Evolutionary conservation across 2,888 invertebrate genomes (phyloP).

Genomic region (Thera obeliscata): DNA sequence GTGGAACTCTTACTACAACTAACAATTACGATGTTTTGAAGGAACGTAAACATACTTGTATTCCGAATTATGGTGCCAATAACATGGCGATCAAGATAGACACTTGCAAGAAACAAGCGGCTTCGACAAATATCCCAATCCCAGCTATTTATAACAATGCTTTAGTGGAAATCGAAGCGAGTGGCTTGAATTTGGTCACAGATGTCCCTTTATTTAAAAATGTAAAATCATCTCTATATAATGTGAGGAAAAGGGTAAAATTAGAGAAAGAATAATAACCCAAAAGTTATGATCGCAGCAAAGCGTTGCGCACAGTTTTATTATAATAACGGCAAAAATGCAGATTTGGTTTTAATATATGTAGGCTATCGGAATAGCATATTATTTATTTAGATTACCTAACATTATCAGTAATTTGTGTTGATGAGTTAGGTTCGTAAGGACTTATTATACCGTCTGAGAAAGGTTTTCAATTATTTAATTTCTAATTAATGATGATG

Average conservation of each 20-base stretch:
- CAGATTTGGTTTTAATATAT: no score
- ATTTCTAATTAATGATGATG: no score
- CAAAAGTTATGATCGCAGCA: background rate
- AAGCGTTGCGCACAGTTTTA: no score
- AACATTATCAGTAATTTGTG: no score
- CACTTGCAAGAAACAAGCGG: slow-evolving; percentile 10
- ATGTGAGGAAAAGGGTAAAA: background rate
- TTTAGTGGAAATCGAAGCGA: background rate
- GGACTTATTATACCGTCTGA: no score
- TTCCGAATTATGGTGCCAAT: slow-evolving; percentile 18
- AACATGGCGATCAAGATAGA: slow-evolving; percentile 18
- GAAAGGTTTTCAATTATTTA: no score
- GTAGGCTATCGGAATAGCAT: no score
- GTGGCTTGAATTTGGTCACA: background rate
- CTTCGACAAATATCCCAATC: slow-evolving; percentile 11
- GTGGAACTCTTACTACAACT: slow-evolving; percentile 9
- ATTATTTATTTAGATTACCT: no score
- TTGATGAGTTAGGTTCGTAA: no score
- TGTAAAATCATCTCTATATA: slow-evolving; percentile 13
- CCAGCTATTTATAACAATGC: slow-evolving; percentile 7
- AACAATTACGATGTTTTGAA: slow-evolving; percentile 15
- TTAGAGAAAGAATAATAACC: background rate
- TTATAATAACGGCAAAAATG: no score
- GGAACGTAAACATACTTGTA: slow-evolving; percentile 10
- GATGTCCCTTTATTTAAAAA: slow-evolving; percentile 12